Percentiles rank a stretch among this genome's conserved stretches.
Evolutionary conservation across 2,113 vertebrate species (phyloP).

Genomic region (Phaethon lepturus): DNA sequence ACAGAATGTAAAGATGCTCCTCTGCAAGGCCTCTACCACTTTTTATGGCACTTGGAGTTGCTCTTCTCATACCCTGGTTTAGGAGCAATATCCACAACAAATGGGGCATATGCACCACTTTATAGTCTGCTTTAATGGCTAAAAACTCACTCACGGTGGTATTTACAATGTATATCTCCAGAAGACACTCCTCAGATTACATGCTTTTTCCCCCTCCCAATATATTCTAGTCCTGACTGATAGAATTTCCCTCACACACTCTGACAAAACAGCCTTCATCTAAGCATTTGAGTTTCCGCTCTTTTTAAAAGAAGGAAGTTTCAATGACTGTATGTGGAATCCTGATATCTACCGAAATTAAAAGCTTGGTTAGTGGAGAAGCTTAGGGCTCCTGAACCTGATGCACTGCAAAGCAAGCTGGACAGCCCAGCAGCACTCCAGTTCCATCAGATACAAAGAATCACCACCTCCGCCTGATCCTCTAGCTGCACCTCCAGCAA

Average conservation of each 20-base stretch:
- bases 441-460: background rate
- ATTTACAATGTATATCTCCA: background rate
- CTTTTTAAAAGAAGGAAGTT: background rate
- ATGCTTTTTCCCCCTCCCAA: background rate
- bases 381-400: background rate
- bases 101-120: accelerated
- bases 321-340: accelerated
- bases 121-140: too few relatives aligned
- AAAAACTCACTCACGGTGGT: accelerated
- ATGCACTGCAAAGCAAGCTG: background rate
- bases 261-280: accelerated
- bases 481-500: background rate
- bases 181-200: too few relatives aligned
- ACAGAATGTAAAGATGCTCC: accelerated
- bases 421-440: background rate
- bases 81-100: background rate
- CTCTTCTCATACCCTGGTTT: background rate
- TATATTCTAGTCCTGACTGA: accelerated
- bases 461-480: accelerated
- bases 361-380: background rate
- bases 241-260: background rate
- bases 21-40: background rate
- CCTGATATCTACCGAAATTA: background rate
- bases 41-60: too few relatives aligned
- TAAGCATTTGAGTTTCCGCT: background rate